A percentile compares a stretch with the other conserved stretches of the same genome.
Evolutionary conservation across 2,888 invertebrate genomes (phyloP).

Genomic region (Priocnemis perturbator): DNA sequence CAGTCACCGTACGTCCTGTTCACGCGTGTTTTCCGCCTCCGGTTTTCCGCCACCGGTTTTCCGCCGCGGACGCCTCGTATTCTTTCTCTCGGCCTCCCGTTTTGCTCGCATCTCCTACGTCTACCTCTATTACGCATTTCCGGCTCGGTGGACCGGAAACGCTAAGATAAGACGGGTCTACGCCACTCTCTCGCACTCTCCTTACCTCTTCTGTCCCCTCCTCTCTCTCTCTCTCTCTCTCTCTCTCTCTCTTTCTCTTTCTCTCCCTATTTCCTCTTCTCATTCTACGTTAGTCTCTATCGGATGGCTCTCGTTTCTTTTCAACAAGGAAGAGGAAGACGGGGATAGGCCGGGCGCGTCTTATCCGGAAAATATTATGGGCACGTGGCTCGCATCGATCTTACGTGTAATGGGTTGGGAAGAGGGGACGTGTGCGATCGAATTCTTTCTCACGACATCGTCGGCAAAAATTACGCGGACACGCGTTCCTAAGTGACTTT

Average conservation of each 20-base stretch:
- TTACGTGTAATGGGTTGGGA: constrained; percentile 60
- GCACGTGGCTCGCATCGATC: constrained; percentile 63
- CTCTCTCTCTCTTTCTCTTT: neutral
- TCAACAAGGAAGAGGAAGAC: constrained; percentile 48
- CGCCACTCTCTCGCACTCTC: constrained; percentile 29
- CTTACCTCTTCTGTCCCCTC: constrained; percentile 7
- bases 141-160: constrained; percentile 75
- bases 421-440: constrained; percentile 40
- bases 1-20: constrained; percentile 12
- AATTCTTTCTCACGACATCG: neutral
- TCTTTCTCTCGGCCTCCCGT: constrained; percentile 52
- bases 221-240: constrained; percentile 33
- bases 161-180: constrained; percentile 72
- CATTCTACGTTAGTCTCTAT: no score
- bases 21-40: constrained; percentile 43
- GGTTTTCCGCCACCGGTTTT: neutral
- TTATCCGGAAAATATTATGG: constrained; percentile 70
- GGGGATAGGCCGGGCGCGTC: constrained; percentile 54
- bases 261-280: constrained; percentile 32
- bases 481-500: no score
- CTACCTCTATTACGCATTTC: constrained; percentile 74
- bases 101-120: constrained; percentile 55
- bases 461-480: constrained; percentile 1
- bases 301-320: constrained; percentile 18
- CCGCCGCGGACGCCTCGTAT: constrained; percentile 30